A percentile compares a stretch with the other conserved stretches of the same genome.
These are phyloP conservation scores for Charadrius vociferus DNA, from an alignment of 2,113 vertebrate genomes.

Conservation along the genomic window DNA sequence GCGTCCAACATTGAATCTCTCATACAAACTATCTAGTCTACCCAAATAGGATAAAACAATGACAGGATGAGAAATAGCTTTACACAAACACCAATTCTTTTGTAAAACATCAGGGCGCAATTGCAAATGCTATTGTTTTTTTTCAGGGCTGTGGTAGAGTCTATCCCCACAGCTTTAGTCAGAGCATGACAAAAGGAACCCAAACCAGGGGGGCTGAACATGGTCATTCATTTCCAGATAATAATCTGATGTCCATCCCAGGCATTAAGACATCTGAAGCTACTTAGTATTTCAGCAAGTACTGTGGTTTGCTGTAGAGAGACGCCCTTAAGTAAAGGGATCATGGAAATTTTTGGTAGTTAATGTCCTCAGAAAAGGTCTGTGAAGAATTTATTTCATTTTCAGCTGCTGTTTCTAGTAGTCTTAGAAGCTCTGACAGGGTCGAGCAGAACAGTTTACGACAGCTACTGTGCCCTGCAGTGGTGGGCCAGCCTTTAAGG, in stretches of 20 bases:
- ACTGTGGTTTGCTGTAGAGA: neutral
- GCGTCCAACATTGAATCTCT: neutral
- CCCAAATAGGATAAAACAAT: neutral
- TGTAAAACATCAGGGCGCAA: neutral
- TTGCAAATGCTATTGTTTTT: neutral
- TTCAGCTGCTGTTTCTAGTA: slow-evolving; percentile 14
- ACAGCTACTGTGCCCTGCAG: slow-evolving; percentile 14
- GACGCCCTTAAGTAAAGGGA: neutral
- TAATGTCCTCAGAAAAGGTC: neutral
- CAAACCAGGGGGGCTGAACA: neutral
- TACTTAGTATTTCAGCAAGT: slow-evolving; percentile 11
- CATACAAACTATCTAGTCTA: neutral
- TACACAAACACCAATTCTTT: neutral
- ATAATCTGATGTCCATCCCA: neutral
- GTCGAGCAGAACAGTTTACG: neutral
- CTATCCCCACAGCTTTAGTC: neutral
- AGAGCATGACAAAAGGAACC: neutral
- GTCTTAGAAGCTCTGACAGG: neutral
- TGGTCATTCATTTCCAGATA: neutral
- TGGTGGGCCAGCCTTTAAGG: neutral
- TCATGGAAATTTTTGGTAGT: neutral
- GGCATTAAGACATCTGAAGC: slow-evolving; percentile 43
- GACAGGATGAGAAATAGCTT: slow-evolving; percentile 6
- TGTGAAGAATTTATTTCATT: slow-evolving; percentile 30
- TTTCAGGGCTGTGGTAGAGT: neutral